Conservation (phyloP, 2,797 vertebrate genomes). For the Gobionotothen gibberifrons region DNA sequence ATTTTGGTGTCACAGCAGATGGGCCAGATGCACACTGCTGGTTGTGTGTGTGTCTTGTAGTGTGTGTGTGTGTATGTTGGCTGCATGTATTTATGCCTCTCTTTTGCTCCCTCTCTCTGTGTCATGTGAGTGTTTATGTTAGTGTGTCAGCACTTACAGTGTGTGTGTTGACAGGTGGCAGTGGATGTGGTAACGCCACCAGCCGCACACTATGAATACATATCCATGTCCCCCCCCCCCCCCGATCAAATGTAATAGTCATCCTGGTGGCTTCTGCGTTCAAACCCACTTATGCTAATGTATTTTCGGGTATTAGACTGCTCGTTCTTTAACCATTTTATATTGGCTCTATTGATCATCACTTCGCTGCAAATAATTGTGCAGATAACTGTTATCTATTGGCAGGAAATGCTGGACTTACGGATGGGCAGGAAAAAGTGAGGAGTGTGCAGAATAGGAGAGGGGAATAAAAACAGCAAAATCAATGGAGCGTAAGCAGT, state of each 20-base stretch:
- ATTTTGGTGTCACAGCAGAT: slow-evolving; percentile 73
- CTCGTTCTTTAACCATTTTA: slow-evolving; percentile 73
- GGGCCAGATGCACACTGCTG: slow-evolving; percentile 78
- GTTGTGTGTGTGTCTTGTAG: slow-evolving; percentile 57
- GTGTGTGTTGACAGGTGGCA: slow-evolving; percentile 64
- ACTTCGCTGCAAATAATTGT: slow-evolving; percentile 71
- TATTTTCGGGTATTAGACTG: slow-evolving; percentile 44
- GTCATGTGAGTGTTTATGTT: slow-evolving; percentile 20
- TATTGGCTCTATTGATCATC: slow-evolving; percentile 74
- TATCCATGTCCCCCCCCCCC: slow-evolving; percentile 42
- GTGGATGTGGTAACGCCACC: slow-evolving; percentile 46
- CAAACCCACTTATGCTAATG: slow-evolving; percentile 78
- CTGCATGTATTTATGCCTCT: slow-evolving; percentile 5
- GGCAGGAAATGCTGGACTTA: slow-evolving; percentile 55
- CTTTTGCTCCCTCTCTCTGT: neutral
- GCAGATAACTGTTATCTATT: slow-evolving; percentile 77
- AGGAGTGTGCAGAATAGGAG: slow-evolving; percentile 70
- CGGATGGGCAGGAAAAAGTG: slow-evolving; percentile 72
- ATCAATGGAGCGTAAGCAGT: slow-evolving; percentile 78
- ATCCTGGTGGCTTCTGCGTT: slow-evolving; percentile 56
- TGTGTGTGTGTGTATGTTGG: slow-evolving; percentile 18
- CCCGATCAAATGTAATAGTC: slow-evolving; percentile 59
- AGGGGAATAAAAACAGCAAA: slow-evolving; percentile 56
- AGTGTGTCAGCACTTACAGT: neutral
- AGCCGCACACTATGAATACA: slow-evolving; percentile 58